phyloP scores from a whole-genome alignment of 2,113 vertebrate species.

The Gadus macrocephalus region DNA sequence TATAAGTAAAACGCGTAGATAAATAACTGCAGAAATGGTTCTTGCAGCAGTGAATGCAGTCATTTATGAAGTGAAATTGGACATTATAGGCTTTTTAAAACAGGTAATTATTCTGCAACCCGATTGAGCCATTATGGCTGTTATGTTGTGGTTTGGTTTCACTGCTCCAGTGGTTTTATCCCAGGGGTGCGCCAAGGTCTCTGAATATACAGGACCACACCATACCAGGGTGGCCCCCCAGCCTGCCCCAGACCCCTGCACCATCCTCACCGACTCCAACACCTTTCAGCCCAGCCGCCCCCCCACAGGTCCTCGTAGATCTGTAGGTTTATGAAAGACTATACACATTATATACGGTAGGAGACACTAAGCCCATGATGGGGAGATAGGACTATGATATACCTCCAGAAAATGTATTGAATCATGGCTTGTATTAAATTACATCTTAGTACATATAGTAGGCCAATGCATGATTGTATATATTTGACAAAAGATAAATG shows the following conservation, averaged over 20 bases:
- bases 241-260: constrained; percentile 30
- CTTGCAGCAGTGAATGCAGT: background rate
- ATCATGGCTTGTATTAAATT: too few species aligned
- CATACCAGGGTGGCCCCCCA: constrained; percentile 31
- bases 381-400: too few species aligned
- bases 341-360: too few species aligned
- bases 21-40: too few species aligned
- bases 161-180: constrained; percentile 10
- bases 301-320: constrained; percentile 11
- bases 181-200: constrained; percentile 30
- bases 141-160: constrained; percentile 5
- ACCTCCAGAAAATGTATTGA: too few species aligned
- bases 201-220: constrained; percentile 35
- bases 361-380: too few species aligned
- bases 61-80: background rate
- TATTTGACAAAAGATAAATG: too few species aligned
- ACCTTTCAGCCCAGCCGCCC: constrained; percentile 24
- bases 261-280: constrained; percentile 20
- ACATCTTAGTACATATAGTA: too few species aligned
- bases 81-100: background rate
- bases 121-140: background rate
- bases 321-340: too few species aligned
- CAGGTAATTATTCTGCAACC: background rate
- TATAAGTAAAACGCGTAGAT: too few species aligned
- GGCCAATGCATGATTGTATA: too few species aligned